These are phyloP conservation scores for Coptotermes formosanus DNA, from an alignment of 1,140 invertebrate genomes.

Conservation along the genomic window DNA sequence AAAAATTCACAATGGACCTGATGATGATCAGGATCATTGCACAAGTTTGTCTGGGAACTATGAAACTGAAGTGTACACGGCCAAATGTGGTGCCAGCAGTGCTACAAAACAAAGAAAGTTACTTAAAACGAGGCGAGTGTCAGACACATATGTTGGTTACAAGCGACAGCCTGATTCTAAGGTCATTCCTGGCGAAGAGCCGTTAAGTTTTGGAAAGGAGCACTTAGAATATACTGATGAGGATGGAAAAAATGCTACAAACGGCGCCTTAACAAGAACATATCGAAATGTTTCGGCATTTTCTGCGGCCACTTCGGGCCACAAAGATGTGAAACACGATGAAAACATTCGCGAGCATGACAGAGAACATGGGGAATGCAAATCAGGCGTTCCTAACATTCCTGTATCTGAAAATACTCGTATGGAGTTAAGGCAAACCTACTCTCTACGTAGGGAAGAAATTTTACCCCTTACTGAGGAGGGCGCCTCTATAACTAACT, in stretches of 20 bases:
- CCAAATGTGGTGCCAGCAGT: neutral
- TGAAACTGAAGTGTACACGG: neutral
- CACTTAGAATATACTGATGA: neutral
- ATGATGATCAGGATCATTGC: neutral
- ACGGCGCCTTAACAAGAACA: neutral
- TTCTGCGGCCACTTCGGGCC: neutral
- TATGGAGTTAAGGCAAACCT: neutral
- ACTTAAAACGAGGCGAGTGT: constrained; percentile 40
- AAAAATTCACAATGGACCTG: neutral
- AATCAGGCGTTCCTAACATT: neutral
- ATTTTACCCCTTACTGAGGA: neutral
- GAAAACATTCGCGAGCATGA: neutral
- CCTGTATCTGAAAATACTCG: neutral
- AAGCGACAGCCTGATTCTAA: constrained; percentile 33
- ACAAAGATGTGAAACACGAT: neutral
- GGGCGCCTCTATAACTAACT: neutral
- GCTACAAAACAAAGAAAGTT: constrained; percentile 35
- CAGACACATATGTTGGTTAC: constrained; percentile 41
- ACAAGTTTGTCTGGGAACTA: neutral
- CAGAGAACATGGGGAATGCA: neutral
- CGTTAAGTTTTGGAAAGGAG: neutral
- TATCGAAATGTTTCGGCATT: neutral
- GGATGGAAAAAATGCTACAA: neutral
- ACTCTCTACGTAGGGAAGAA: neutral
- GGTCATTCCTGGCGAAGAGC: neutral